These are phyloP conservation scores for Catagonus wagneri DNA, from an alignment of 2,113 vertebrate genomes.

Conservation along the genomic window DNA sequence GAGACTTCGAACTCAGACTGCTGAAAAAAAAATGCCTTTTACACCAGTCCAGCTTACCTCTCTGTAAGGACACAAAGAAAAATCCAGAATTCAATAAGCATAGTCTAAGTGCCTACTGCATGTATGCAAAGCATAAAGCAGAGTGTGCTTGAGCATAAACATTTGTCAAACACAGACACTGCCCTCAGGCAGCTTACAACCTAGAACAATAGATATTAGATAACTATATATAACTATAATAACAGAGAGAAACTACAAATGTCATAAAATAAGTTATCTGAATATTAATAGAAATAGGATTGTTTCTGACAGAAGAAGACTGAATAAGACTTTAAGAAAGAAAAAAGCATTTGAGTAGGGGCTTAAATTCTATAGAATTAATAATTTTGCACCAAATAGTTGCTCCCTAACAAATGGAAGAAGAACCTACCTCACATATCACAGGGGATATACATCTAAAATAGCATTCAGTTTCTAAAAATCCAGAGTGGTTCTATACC, in stretches of 20 bases:
- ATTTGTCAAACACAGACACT: not conserved
- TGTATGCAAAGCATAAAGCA: not conserved
- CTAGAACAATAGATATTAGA: not conserved
- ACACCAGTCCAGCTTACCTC: not conserved
- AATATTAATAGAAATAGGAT: slow-evolving; percentile 16
- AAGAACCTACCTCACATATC: not conserved
- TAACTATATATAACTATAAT: not conserved
- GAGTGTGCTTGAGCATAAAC: not conserved
- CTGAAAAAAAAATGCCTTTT: not conserved
- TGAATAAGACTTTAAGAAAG: not conserved
- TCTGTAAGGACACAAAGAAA: not conserved
- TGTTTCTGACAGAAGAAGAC: not conserved
- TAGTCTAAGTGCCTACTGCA: not conserved
- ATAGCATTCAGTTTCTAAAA: slow-evolving; percentile 33
- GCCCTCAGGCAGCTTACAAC: not conserved
- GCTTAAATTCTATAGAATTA: not conserved
- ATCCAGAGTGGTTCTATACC: not conserved
- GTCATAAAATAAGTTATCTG: slow-evolving; percentile 18
- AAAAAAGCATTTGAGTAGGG: not conserved
- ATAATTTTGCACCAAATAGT: not conserved
- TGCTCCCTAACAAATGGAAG: not conserved
- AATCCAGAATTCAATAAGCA: not conserved
- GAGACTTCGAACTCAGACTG: not conserved
- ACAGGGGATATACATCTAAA: not conserved
- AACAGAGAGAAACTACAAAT: not conserved